Evolutionary conservation across 2,888 invertebrate species (phyloP).

Genomic region (Aleiodes leptofemur): DNA sequence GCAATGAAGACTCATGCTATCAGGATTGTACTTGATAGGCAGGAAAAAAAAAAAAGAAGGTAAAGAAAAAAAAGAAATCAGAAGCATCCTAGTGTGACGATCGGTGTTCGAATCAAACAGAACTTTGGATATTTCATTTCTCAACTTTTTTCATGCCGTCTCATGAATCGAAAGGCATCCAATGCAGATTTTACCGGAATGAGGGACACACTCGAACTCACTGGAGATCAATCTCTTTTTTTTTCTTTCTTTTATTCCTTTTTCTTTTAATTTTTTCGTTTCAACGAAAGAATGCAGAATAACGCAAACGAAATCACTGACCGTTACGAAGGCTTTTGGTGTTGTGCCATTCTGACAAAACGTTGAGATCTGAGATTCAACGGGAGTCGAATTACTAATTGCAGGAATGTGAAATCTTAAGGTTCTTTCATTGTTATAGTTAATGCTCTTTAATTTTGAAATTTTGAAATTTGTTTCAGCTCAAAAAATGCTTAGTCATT

Average conservation of each 20-base stretch:
- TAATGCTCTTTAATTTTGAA: background rate
- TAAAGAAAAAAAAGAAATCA: constrained; percentile 41
- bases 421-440: background rate
- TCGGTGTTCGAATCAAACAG: constrained; percentile 32
- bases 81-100: constrained; percentile 45
- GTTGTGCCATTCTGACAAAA: constrained; percentile 11
- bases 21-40: constrained; percentile 24
- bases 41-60: constrained; percentile 1
- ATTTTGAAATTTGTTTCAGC: too few species aligned
- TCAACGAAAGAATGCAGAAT: constrained; percentile 13
- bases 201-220: constrained; percentile 23
- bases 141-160: constrained; percentile 35
- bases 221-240: constrained; percentile 31
- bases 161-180: constrained; percentile 40
- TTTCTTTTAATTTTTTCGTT: too few species aligned
- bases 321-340: constrained; percentile 31
- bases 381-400: constrained; percentile 12
- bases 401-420: constrained; percentile 1
- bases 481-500: too few species aligned
- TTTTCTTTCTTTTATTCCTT: constrained; percentile 15
- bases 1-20: constrained; percentile 36
- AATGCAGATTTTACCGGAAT: constrained; percentile 29
- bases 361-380: constrained; percentile 13
- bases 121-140: constrained; percentile 30
- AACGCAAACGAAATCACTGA: constrained; percentile 30